These are phyloP conservation scores for Cassiopea xamachana DNA, from an alignment of 30 jellyfish, hydroid and myxozoan species.

Conservation along the genomic window DNA sequence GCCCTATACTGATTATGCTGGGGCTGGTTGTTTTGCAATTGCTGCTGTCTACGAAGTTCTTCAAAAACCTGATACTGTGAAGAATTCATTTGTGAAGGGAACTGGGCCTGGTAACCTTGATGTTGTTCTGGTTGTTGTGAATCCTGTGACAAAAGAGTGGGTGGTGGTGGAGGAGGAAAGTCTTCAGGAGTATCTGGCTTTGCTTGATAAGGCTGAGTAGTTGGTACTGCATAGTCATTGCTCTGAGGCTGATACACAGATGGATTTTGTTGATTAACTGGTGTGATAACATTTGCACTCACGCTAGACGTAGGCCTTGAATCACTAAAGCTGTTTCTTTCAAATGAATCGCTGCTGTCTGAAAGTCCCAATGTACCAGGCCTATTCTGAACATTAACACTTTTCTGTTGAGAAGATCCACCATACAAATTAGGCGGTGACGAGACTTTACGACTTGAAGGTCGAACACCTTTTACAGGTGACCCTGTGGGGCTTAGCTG, in stretches of 20 bases:
- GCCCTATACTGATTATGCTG: neutral
- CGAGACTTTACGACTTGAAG: constrained; percentile 71
- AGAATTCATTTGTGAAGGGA: neutral
- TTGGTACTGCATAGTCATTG: constrained; percentile 77
- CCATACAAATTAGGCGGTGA: constrained; percentile 69
- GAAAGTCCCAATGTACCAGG: neutral
- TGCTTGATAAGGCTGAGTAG: constrained; percentile 14
- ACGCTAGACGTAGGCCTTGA: neutral
- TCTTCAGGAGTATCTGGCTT: constrained; percentile 25
- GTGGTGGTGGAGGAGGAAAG: constrained; percentile 69
- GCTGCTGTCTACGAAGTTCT: constrained; percentile 24
- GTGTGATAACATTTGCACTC: neutral
- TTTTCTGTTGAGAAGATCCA: constrained; percentile 1
- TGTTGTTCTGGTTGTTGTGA: constrained; percentile 16
- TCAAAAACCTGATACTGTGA: constrained; percentile 19
- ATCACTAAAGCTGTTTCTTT: neutral
- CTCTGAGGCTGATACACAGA: constrained; percentile 14
- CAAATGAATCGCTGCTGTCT: neutral
- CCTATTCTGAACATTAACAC: constrained; percentile 5
- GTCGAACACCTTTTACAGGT: constrained; percentile 70
- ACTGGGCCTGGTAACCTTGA: constrained; percentile 5
- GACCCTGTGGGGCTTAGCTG: constrained; percentile 90
- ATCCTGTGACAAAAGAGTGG: constrained; percentile 28
- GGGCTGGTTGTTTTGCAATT: neutral
- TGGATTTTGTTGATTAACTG: constrained; percentile 12